These are phyloP conservation scores for Tipula helvola DNA, from an alignment of 2,888 invertebrate genomes.

Conservation along the genomic window DNA sequence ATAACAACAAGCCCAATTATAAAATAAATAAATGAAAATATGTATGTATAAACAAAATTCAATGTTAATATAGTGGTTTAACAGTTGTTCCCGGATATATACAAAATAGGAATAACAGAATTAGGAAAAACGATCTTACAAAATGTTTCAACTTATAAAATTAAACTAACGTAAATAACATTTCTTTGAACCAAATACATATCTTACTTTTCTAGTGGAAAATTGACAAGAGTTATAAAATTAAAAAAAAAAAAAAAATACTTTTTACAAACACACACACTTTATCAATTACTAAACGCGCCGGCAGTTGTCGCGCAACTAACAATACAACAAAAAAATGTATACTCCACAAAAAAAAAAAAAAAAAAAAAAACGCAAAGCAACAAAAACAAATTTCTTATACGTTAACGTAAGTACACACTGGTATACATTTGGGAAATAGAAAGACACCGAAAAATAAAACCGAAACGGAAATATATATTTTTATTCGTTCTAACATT, in stretches of 20 bases:
- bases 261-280: conserved; percentile 10
- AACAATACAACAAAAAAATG: conserved; percentile 17
- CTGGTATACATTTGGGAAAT: not conserved
- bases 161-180: not conserved
- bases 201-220: not conserved
- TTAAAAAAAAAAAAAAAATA: not conserved
- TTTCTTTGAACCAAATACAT: not conserved
- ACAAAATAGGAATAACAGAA: not conserved
- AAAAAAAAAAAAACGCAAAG: not conserved
- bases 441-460: not conserved
- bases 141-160: not conserved
- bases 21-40: not conserved
- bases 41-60: not conserved
- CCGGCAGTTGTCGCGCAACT: conserved; percentile 53
- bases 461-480: not conserved
- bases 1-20: not conserved
- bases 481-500: not conserved
- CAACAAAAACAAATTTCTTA: not conserved
- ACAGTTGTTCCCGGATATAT: not conserved
- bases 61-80: not conserved
- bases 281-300: conserved; percentile 37
- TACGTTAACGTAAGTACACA: not conserved
- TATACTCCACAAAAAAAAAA: not conserved
- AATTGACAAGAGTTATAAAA: not conserved
- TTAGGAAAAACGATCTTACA: not conserved